Evolutionary conservation across 2,888 invertebrate genomes (phyloP), one percentile per base, ranked within the genome.

Genomic region (Ceriagrion tenellum): DNA sequence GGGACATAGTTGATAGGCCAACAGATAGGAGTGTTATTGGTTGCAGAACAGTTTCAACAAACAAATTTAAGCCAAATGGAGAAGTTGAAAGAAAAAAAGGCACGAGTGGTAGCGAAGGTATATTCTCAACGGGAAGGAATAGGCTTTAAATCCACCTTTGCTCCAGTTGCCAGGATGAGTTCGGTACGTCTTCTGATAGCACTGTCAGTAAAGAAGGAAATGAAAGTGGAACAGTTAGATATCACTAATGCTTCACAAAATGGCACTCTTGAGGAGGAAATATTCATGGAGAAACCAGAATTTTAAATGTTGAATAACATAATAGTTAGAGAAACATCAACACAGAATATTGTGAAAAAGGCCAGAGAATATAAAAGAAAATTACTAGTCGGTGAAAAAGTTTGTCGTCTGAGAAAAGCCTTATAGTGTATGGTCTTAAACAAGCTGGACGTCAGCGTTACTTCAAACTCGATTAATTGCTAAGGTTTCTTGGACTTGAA

Each of bases 381-480:
- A n/a, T n/a, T 13, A 6, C 3, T 88, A 4, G 10, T 20, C n/a
- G 40, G 40, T 95, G 55, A 96, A 20, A 96, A 95, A 88, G 96
- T 96, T 2, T 96, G 96, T 95, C 90, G 90, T 35, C 55, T 96
- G 20, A 95, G 95, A 63, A 96, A 96, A 63, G 95, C 96, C n/a
- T n/a, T n/a, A n/a, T n/a, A 0, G 89, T 96, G n/a, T 96, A 96
- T 90, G 96, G 96, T 55, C 95, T 96, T 30, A 95, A 95, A 35
- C 96, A 96, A 91, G 95, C 96, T 2, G 96, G 96, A n/a, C n/a
- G n/a, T n/a, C 96, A 95, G 63, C 96, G 96, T 96, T 91, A 96
- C 90, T 35, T 55, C 1, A 96, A 96, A 95, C 95, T 96, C 69
- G 95, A 96, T 88, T 90, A 89, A 47, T 95, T 89, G 20, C 95